Evolutionary conservation across 1,140 invertebrate genomes (phyloP), one percentile per base, ranked within the genome.

Genomic region (Lordiphosa stackelbergi): DNA sequence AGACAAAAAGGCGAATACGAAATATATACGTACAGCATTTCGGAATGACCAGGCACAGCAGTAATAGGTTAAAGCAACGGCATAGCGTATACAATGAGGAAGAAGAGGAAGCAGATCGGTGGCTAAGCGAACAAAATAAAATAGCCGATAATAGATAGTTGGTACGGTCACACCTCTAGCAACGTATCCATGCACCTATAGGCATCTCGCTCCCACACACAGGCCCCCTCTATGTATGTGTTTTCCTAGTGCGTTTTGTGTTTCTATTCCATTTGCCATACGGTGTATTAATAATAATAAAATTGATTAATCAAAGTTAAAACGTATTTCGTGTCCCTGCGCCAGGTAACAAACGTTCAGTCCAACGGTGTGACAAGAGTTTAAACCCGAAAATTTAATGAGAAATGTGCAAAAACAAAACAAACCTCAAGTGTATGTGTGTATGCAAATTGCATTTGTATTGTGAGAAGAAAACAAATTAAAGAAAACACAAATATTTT

Each of bases 231-330:
- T 34, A 34, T 56, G 24, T 73, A 64, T 52, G 47, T 77, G 68
- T 77, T 83, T 74, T 72, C 40, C 47, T 47, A 34, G 35, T 69
- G 31, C 59, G 61, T 62, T 77, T 71, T 62, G 51, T 59, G 36
- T 35, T 66, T 83, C 56, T 65, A 37, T 56, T 83, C 81, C 77
- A 70, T 74, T 42, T 75, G 59, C 63, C 75, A 81, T 83, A 75
- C 71, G 75, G 66, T 37, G 36, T 66, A 47, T 68, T 83, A 78
- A 72, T 83, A 83, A 83, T 83, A 81, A 83, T 83, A 83, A 77
- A 81, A 81, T 81, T 81, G 72, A 81, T 81, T 81, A 81, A 81
- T 81, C 77, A 72, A 81, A 69, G 60, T 58, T 38, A 22, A 81
- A 81, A 61, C 74, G 57, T 69, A 75, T 75, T 43, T 54, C 65